phyloP scores from a whole-genome alignment of 2,113 vertebrate genomes.

The Neogobius melanostomus region DNA sequence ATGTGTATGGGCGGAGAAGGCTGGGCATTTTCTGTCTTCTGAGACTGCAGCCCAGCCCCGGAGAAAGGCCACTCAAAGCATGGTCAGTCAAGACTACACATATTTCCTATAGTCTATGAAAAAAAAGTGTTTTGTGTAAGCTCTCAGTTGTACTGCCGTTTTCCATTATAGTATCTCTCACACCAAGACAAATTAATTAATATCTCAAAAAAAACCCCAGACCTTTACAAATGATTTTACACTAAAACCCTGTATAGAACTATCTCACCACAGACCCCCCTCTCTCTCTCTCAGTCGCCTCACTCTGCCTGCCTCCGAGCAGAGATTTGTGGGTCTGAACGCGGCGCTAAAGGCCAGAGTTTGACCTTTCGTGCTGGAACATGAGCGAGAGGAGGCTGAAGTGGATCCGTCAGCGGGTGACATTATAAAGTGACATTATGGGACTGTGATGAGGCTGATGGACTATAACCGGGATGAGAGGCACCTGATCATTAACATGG shows the following conservation, averaged over 20 bases:
- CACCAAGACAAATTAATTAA: background rate
- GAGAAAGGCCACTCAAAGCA: no score
- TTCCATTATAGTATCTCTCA: background rate
- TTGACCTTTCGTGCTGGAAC: slow-evolving; percentile 66
- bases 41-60: no score
- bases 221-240: slow-evolving; percentile 1
- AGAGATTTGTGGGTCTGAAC: slow-evolving; percentile 60
- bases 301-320: slow-evolving; percentile 25
- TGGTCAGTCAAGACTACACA: no score
- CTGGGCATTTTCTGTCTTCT: no score
- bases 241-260: background rate
- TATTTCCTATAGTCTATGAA: no score
- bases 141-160: no score
- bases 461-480: slow-evolving; percentile 2
- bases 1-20: no score
- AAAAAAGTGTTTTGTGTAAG: no score
- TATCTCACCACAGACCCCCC: background rate
- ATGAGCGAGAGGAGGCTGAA: slow-evolving; percentile 41
- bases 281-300: background rate
- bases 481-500: slow-evolving; percentile 17
- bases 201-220: background rate
- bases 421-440: slow-evolving; percentile 12
- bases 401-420: slow-evolving; percentile 52
- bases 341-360: slow-evolving; percentile 63
- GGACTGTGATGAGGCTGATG: background rate